Conservation (phyloP, 2,888 invertebrate species). For the Osmoderma eremita region DNA sequence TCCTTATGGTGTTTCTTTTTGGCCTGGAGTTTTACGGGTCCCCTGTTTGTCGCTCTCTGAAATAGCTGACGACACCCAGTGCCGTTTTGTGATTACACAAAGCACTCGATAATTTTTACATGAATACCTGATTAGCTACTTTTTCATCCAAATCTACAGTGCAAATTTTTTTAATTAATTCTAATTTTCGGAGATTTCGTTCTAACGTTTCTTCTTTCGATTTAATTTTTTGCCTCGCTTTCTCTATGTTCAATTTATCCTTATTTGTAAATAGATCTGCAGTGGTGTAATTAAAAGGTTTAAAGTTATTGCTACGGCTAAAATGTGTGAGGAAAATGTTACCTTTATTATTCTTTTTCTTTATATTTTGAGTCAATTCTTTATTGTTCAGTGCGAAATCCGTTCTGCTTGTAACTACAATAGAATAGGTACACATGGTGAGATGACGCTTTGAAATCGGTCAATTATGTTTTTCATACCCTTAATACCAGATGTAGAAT, state of each 20-base stretch:
- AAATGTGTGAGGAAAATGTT: not conserved
- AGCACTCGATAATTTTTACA: slow-evolving; percentile 16
- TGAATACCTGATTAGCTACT: slow-evolving; percentile 50
- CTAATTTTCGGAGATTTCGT: slow-evolving; percentile 58
- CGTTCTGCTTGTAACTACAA: slow-evolving; percentile 48
- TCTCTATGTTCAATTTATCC: slow-evolving; percentile 57
- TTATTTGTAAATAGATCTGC: slow-evolving; percentile 51
- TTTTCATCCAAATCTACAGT: slow-evolving; percentile 56
- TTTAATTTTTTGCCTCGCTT: slow-evolving; percentile 56
- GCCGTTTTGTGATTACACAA: not conserved
- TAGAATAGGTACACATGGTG: slow-evolving; percentile 1
- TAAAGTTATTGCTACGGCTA: not conserved
- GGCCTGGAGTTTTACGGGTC: slow-evolving; percentile 61
- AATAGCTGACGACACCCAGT: slow-evolving; percentile 64
- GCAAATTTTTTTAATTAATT: slow-evolving; percentile 55
- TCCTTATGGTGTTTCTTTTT: slow-evolving; percentile 63
- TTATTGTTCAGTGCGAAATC: slow-evolving; percentile 54
- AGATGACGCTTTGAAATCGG: not conserved
- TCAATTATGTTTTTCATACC: too few species aligned
- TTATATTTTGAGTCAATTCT: slow-evolving; percentile 51
- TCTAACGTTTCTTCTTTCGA: slow-evolving; percentile 56
- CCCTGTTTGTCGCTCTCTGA: slow-evolving; percentile 66
- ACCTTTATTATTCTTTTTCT: slow-evolving; percentile 46
- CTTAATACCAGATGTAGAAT: slow-evolving; percentile 47
- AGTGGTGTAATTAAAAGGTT: not conserved